Base-by-base conservation (phyloP, 2,797 vertebrate genomes). In the Lacerta agilis region DNA sequence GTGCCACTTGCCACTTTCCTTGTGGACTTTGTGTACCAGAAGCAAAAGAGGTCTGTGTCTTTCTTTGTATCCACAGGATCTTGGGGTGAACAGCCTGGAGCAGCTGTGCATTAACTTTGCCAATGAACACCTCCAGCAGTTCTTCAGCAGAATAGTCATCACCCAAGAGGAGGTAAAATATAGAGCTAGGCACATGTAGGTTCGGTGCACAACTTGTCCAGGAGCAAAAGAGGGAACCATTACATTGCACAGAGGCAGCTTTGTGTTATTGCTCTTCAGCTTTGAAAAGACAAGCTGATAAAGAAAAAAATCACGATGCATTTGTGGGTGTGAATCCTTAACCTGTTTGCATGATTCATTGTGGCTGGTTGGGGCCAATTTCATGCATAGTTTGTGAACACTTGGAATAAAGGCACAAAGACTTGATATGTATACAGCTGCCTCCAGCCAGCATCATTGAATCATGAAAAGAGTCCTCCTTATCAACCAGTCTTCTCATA, bases 21-120 rank as follows among this genome's bases (percentile, higher is more conserved):
- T 49, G 18, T 36, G 64, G 78, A 4, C 6, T 88, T 36, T 85
- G 29, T 80, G 29, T 66, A 36, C 17, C 61, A 55, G 82, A 84
- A 76, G 38, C 75, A 43, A 80, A 86, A 71, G 64, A 80, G 18
- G 18, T 77, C 41, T 55, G 4, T 55, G 43, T n/a, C 58, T 71
- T 66, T 83, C 84, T 78, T 64, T 90, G 0, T 71, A 36, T 82
- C 45, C 93, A 73, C 93, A 99, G 98, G 98, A 98, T n/a, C 96
- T 99, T 49, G 96, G 88, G 15, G 97, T 98, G 87, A 99, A 99
- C 93, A 98, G 98, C 94, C 97, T 99, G 88, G 98, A 99, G 93
- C 98, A 99, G 85, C 97, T 99, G 86, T 99, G 98, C 92, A 98
- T 98, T 94, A 99, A 99, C 95, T 98, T 98, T 91, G 98, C 98